These are phyloP conservation scores for Siniperca undulata DNA, from an alignment of 2,797 vertebrate species.

Conservation along the genomic window DNA sequence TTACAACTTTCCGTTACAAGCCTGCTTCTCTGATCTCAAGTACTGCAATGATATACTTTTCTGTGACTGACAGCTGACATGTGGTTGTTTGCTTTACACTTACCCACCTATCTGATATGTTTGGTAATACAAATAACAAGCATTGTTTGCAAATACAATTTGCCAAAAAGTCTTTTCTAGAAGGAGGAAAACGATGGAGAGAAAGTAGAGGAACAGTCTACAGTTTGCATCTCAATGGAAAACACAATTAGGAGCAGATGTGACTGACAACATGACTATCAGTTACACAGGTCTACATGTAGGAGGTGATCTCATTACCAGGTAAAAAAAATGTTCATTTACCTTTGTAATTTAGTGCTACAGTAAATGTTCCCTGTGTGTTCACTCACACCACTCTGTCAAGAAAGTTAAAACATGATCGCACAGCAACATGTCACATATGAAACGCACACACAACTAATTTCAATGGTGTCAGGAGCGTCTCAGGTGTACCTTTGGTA, in stretches of 20 bases:
- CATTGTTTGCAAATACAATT: conserved; percentile 77
- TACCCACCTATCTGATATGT: conserved; percentile 5
- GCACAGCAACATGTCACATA: conserved; percentile 57
- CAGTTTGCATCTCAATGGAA: conserved; percentile 56
- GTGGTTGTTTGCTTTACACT: conserved; percentile 32
- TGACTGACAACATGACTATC: conserved; percentile 58
- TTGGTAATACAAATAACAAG: conserved; percentile 45
- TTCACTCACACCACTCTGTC: conserved; percentile 79
- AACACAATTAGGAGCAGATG: conserved; percentile 68
- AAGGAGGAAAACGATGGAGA: conserved; percentile 49
- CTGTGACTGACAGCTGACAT: conserved; percentile 35
- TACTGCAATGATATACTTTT: conserved; percentile 19
- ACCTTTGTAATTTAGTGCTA: conserved; percentile 80
- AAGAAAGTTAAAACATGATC: conserved; percentile 77
- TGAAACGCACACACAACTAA: conserved; percentile 31
- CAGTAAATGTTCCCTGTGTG: conserved; percentile 79
- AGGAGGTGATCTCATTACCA: conserved; percentile 63
- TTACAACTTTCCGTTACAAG: conserved; percentile 38
- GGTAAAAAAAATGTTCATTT: conserved; percentile 73
- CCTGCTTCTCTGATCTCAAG: conserved; percentile 20
- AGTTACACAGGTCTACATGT: conserved; percentile 63
- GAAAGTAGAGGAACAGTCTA: conserved; percentile 39
- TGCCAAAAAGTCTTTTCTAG: conserved; percentile 35
- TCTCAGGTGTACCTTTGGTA: conserved; percentile 91
- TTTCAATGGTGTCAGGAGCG: background rate